A percentile compares a stretch with the other conserved stretches of the same genome.
phyloP scores from a whole-genome alignment of 2,113 vertebrate genomes.

The Myanophis thanlyinensis region DNA sequence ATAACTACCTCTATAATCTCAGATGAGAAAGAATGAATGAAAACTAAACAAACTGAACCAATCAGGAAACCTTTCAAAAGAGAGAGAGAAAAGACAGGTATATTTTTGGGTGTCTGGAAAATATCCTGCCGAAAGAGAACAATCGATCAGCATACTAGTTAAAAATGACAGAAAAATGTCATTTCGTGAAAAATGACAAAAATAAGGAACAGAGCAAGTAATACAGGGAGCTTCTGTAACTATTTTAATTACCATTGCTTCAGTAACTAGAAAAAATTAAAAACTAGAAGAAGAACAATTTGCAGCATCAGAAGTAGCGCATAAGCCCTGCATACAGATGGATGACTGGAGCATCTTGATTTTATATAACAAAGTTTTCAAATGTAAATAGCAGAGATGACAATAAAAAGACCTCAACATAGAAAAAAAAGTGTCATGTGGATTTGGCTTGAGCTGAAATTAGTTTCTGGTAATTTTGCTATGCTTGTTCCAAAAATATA shows the following conservation, averaged over 20 bases:
- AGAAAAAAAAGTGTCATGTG: background rate
- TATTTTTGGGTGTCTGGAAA: background rate
- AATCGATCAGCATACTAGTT: background rate
- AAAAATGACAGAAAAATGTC: background rate
- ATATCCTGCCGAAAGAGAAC: background rate
- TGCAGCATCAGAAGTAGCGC: background rate
- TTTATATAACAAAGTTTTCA: background rate
- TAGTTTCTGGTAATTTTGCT: background rate
- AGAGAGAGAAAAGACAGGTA: background rate
- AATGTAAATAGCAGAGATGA: background rate
- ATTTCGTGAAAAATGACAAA: background rate
- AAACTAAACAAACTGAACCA: background rate
- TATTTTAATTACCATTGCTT: background rate
- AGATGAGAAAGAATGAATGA: background rate
- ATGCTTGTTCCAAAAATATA: background rate
- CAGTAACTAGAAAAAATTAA: background rate
- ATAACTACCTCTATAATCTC: background rate
- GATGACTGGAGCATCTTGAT: background rate
- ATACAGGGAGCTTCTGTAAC: background rate
- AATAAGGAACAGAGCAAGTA: background rate
- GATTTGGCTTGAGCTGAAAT: background rate
- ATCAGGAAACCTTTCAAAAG: background rate
- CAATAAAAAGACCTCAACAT: background rate
- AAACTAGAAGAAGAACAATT: background rate
- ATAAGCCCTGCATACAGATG: background rate